Conservation (phyloP, 2,888 invertebrate genomes). For the Hypomecis atomaria region DNA sequence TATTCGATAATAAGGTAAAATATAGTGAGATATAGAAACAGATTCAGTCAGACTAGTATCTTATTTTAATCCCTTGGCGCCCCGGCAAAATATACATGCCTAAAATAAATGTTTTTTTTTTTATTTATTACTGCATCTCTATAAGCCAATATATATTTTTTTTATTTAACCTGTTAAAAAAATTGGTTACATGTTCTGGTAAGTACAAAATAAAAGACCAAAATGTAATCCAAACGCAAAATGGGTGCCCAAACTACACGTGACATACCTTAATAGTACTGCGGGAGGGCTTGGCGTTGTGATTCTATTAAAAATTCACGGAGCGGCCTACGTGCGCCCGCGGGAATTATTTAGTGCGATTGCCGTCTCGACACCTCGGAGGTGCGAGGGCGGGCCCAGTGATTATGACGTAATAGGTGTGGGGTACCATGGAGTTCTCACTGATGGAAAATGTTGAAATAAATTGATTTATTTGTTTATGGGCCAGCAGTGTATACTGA, state of each 20-base stretch:
- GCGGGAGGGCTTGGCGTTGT: constrained; percentile 52
- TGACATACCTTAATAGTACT: neutral
- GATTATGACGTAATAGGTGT: constrained; percentile 32
- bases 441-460: too few species aligned
- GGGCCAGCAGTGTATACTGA: too few species aligned
- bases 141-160: too few species aligned
- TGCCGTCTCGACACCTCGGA: constrained; percentile 72
- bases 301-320: constrained; percentile 85
- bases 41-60: too few species aligned
- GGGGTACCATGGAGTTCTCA: constrained; percentile 4
- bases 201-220: neutral
- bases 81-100: too few species aligned
- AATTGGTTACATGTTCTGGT: neutral
- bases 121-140: too few species aligned
- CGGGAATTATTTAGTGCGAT: constrained; percentile 83
- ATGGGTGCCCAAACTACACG: neutral
- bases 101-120: too few species aligned
- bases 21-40: too few species aligned
- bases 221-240: neutral
- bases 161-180: too few species aligned
- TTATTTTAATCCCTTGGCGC: too few species aligned
- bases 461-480: too few species aligned
- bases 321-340: constrained; percentile 73
- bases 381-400: constrained; percentile 34
- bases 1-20: too few species aligned